Percentiles rank a stretch among this genome's conserved stretches.
These are phyloP conservation scores for Cinara cedri DNA, from an alignment of 2,888 invertebrate genomes.

Conservation along the genomic window DNA sequence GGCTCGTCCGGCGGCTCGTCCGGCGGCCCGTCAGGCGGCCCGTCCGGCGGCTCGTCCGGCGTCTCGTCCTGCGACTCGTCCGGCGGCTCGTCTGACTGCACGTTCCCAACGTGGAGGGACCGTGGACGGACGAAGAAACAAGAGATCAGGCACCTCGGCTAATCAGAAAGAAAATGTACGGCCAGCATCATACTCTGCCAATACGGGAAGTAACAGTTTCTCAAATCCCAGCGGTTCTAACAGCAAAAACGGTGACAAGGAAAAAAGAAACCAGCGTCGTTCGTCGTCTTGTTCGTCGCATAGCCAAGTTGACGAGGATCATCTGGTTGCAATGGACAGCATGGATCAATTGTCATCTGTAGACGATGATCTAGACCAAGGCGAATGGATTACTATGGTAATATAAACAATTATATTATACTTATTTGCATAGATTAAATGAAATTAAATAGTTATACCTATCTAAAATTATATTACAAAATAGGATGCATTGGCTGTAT, in stretches of 20 bases:
- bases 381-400: slow-evolving; percentile 51
- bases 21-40: neutral
- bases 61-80: neutral
- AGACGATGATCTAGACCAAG: slow-evolving; percentile 8
- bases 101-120: neutral
- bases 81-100: neutral
- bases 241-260: neutral
- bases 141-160: neutral
- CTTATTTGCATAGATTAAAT: neutral
- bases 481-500: no score
- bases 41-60: neutral
- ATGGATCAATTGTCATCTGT: neutral
- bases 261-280: neutral
- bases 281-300: slow-evolving; percentile 30
- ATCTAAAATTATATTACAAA: no score
- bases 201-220: neutral
- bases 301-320: neutral
- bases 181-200: neutral
- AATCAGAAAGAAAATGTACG: neutral
- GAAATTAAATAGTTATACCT: neutral
- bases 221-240: neutral
- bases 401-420: neutral
- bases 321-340: neutral
- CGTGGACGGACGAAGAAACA: neutral
- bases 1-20: neutral